These are phyloP conservation scores for Gadus chalcogrammus DNA, from an alignment of 2,113 vertebrate genomes.

Conservation along the genomic window DNA sequence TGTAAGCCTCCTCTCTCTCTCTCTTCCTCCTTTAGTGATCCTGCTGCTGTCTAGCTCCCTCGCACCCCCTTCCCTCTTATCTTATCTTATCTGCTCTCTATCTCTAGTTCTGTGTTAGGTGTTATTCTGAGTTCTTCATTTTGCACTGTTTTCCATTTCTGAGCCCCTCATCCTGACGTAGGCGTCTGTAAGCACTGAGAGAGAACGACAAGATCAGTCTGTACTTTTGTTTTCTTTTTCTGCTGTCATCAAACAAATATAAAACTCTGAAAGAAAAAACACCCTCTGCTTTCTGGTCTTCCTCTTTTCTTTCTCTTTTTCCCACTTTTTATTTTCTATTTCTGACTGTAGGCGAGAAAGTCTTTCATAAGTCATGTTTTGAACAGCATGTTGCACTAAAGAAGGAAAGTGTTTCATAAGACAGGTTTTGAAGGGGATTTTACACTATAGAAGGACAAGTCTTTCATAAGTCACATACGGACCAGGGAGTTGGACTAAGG, in stretches of 20 bases:
- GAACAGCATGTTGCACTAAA: too few relatives aligned
- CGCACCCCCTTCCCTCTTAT: slow-evolving; percentile 6
- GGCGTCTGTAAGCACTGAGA: slow-evolving; percentile 52
- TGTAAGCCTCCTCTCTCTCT: slow-evolving; percentile 1
- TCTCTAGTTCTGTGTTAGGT: slow-evolving; percentile 22
- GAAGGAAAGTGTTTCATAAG: too few relatives aligned
- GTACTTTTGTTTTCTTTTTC: slow-evolving; percentile 57
- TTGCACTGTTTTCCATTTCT: slow-evolving; percentile 57
- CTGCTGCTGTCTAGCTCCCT: not conserved
- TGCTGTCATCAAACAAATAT: slow-evolving; percentile 66
- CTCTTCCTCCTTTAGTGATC: not conserved
- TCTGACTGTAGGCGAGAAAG: too few relatives aligned
- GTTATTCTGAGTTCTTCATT: slow-evolving; percentile 49
- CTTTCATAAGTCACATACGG: too few relatives aligned
- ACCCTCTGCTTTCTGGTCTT: slow-evolving; percentile 44
- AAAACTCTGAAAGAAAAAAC: slow-evolving; percentile 60
- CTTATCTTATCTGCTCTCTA: slow-evolving; percentile 9
- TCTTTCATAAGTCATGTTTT: too few relatives aligned
- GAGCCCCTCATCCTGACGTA: slow-evolving; percentile 53
- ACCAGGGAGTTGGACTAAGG: too few relatives aligned
- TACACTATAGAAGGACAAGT: too few relatives aligned
- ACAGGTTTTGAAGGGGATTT: too few relatives aligned
- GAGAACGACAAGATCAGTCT: slow-evolving; percentile 52
- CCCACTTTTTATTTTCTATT: not conserved
- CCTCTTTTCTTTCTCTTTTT: slow-evolving; percentile 34